Evolutionary conservation across 2,888 invertebrate genomes (phyloP).

Genomic region (Gari tellinella): DNA sequence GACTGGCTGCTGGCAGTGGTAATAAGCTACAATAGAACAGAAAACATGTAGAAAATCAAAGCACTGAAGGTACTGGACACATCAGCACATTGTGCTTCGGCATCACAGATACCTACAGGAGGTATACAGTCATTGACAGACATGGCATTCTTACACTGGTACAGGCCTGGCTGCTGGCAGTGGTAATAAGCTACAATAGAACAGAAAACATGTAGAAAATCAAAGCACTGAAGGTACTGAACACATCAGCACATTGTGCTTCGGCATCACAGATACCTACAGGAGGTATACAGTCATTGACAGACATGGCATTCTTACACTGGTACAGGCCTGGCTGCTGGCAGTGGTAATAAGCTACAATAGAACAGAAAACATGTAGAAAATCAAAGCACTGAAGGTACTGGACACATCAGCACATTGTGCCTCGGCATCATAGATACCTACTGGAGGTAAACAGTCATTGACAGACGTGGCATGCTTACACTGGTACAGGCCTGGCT

Average conservation of each 20-base stretch:
- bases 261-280: conserved; percentile 92
- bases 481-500: conserved; percentile 91
- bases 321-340: conserved; percentile 89
- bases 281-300: conserved; percentile 90
- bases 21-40: too few species aligned
- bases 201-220: too few species aligned
- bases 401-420: conserved; percentile 91
- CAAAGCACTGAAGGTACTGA: too few species aligned
- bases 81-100: conserved; percentile 90
- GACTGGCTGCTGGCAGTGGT: too few species aligned
- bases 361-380: background rate
- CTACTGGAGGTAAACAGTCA: conserved; percentile 92
- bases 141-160: conserved; percentile 90
- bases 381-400: too few species aligned
- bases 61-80: too few species aligned
- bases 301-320: conserved; percentile 87
- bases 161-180: conserved; percentile 87
- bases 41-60: too few species aligned
- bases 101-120: conserved; percentile 93
- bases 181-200: conserved; percentile 63
- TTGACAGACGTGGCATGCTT: conserved; percentile 85
- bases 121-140: conserved; percentile 88
- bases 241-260: conserved; percentile 91
- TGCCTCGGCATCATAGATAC: conserved; percentile 91
- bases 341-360: conserved; percentile 75